Evolutionary conservation across 2,113 vertebrate genomes (phyloP).

Genomic region (Panthera tigris): DNA sequence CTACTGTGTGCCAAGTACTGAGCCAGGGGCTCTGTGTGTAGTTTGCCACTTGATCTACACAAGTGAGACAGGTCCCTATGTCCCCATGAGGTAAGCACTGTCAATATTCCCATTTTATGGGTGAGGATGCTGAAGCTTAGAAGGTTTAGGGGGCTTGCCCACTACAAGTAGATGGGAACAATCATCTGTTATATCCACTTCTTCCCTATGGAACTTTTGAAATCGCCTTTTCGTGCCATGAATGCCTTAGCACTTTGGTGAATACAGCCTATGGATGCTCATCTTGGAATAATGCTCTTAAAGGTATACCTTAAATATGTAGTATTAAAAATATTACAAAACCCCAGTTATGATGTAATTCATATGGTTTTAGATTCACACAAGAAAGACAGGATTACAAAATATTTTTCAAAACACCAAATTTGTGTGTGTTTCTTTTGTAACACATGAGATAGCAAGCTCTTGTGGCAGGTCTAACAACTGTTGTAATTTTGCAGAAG

Average conservation of each 20-base stretch:
- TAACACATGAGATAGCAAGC: not conserved
- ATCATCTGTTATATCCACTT: rapidly evolving
- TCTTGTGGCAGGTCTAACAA: not conserved
- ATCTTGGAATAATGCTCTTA: not conserved
- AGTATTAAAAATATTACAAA: not conserved
- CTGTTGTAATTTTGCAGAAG: not conserved
- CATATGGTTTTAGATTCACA: not conserved
- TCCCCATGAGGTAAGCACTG: not conserved
- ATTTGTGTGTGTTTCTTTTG: not conserved
- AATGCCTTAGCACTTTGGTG: not conserved
- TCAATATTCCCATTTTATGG: not conserved
- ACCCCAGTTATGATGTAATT: not conserved
- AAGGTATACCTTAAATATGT: not conserved
- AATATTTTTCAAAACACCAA: not conserved
- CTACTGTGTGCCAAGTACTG: not conserved
- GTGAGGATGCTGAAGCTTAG: not conserved
- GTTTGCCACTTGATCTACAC: not conserved
- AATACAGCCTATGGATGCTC: not conserved
- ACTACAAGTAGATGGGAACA: not conserved
- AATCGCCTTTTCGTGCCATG: not conserved
- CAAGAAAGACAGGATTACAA: not conserved
- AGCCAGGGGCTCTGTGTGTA: not conserved
- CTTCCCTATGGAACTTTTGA: not conserved
- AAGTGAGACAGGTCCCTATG: not conserved
- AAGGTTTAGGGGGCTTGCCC: not conserved